Base-by-base conservation (phyloP, 23 tunicate species). In the Botrylloides violaceus region DNA sequence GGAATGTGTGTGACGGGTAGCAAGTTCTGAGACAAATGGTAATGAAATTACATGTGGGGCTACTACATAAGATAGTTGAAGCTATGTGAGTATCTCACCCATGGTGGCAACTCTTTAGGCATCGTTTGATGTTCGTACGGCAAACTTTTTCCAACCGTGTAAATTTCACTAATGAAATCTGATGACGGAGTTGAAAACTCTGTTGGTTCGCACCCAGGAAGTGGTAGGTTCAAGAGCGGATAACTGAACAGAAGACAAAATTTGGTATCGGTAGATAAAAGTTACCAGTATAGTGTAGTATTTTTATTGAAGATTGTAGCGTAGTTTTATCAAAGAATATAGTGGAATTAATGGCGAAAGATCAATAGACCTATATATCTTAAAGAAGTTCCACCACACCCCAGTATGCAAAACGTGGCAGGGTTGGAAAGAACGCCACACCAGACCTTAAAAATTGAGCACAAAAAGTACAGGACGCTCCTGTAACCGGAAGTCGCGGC, bases 141-240 rank as follows among this genome's bases (percentile, higher is more conserved):
- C 29, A 61, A 20, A 9, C 33, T 9, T 36, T 72, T 34, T 33
- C 74, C 84, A 20, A 29, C 71, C 0, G 49, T 68, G 26, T 47
- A 31, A 57, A 60, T 28, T 15, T 29, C 38, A 31, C 29, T 50
- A 60, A 22, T 33, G 25, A 82, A 26, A 34, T 80, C 83, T 34
- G 70, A 36, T 29, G 53, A 33, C 49, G 73, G 71, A 3, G 88
- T 71, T 7, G 66, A 57, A 65, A 82, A 82, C 66, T 66, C 65
- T 37, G 36, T 55, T 4, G 96, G 96, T 61, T 88, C 96, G 77
- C 84, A 81, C 37, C 96, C 96, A 71, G 96, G 96, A 29, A 88
- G 43, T 22, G 96, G 96, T 2, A 88, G 53, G 49, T 88, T 88
- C 36, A 88, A 65, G 22, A 88, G 48, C 1, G 96, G 96, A 65